Percentiles rank a stretch among this genome's conserved stretches.
Evolutionary conservation across 2,888 invertebrate genomes (phyloP).

Genomic region (Trichogramma evanescens): DNA sequence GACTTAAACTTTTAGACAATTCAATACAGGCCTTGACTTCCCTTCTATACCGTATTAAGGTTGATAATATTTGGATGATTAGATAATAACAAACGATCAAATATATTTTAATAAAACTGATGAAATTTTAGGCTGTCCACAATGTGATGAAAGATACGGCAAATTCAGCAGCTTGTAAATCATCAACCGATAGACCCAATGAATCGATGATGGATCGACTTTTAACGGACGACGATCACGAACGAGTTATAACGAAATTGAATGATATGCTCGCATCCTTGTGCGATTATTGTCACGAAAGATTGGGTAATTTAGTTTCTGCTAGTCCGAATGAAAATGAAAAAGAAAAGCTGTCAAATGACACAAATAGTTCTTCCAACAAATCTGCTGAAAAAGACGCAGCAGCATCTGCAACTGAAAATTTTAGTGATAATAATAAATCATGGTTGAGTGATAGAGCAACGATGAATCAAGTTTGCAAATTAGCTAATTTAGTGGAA

Average conservation of each 20-base stretch:
- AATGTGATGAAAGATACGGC: slow-evolving; percentile 73
- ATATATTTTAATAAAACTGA: background rate
- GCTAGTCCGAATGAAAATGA: slow-evolving; percentile 62
- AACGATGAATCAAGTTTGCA: slow-evolving; percentile 69
- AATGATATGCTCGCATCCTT: slow-evolving; percentile 72
- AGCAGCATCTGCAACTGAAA: background rate
- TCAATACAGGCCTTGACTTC: slow-evolving; percentile 52
- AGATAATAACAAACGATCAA: background rate
- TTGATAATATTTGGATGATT: slow-evolving; percentile 25
- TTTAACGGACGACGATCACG: slow-evolving; percentile 63
- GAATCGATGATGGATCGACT: slow-evolving; percentile 62
- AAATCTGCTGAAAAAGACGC: slow-evolving; percentile 35
- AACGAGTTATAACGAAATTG: slow-evolving; percentile 63
- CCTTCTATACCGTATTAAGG: slow-evolving; percentile 53
- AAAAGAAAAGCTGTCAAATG: slow-evolving; percentile 34
- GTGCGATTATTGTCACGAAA: slow-evolving; percentile 87
- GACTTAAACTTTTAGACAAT: slow-evolving; percentile 51
- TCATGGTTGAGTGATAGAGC: slow-evolving; percentile 61
- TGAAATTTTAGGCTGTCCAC: slow-evolving; percentile 60
- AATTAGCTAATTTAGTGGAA: slow-evolving; percentile 70
- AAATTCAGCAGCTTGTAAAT: slow-evolving; percentile 56
- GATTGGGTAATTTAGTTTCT: slow-evolving; percentile 81
- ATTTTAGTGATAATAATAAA: slow-evolving; percentile 32
- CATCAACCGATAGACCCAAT: slow-evolving; percentile 37
- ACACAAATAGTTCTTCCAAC: slow-evolving; percentile 22